Evolutionary conservation across 2,113 vertebrate species (phyloP), one percentile per base, ranked within the genome.

Genomic region (Lichenostomus cassidix): DNA sequence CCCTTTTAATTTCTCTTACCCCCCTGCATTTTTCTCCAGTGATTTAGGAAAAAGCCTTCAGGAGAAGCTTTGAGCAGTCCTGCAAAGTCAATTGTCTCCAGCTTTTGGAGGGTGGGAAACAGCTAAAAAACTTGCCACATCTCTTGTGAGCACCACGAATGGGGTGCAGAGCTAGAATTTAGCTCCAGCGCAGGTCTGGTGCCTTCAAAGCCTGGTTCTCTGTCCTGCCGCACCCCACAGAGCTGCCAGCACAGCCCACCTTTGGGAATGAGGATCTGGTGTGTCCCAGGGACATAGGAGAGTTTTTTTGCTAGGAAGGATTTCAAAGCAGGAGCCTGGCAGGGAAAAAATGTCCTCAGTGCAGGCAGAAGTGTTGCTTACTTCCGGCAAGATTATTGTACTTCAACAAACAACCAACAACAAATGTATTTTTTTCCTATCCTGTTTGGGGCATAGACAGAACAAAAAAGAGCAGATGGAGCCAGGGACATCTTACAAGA

Each of bases 161-260:
- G 14, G 53, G 24, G 3, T 3, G 4, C 52, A 81, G 28, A 23
- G 39, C 29, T 35, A 22, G 13, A 33, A 59, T 8, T n/a, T 0
- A 33, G 19, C 19, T 86, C 23, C 68, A 5, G 2, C 12, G 11
- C 3, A 46, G 59, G 18, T 29, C 60, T 19, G 14, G 11, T 37
- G 29, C 52, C 68, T 39, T 53, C 3, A 3, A 31, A 91, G 47
- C 39, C 85, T 59, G 47, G 28, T 19, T 60, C 11, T 17, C 52
- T 24, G 27, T 18, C 25, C 39, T 0, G 0, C 53, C 12, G 63
- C 35, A 37, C 11, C 35, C 47, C 4, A 5, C 1, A 3, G 17
- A 12, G 44, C 53, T 73, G 39, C 44, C 58, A 67, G 25, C 44
- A 47, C 31, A 44, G 39, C 55, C 28, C 37, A 37, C 2, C 19